phyloP scores from a whole-genome alignment of 2,888 invertebrate genomes.

The Hypercompe scribonia region DNA sequence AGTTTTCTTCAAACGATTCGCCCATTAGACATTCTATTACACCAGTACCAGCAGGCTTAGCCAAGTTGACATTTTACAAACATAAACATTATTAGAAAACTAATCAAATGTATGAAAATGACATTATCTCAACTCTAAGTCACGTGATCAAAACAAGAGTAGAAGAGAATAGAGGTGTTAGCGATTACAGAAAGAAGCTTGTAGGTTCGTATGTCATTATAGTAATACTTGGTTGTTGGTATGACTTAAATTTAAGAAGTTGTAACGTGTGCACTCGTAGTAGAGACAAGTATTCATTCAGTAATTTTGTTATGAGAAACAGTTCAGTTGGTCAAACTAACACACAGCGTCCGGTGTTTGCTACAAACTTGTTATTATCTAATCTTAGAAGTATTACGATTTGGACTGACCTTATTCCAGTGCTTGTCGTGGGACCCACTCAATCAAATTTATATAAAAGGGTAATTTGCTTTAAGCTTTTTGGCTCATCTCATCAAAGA shows the following conservation, averaged over 20 bases:
- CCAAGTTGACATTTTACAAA: too few species aligned
- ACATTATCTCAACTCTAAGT: too few species aligned
- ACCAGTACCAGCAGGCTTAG: slow-evolving; percentile 45
- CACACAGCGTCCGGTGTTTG: slow-evolving; percentile 9
- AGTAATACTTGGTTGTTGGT: background rate
- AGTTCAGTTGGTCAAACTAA: slow-evolving; percentile 42
- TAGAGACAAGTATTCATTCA: slow-evolving; percentile 2
- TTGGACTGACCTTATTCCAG: slow-evolving; percentile 6
- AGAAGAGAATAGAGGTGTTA: too few species aligned
- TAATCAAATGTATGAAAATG: too few species aligned
- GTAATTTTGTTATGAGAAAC: slow-evolving; percentile 44
- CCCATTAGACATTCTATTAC: slow-evolving; percentile 80
- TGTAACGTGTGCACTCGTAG: background rate
- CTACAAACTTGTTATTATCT: slow-evolving; percentile 6
- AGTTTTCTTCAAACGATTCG: slow-evolving; percentile 83
- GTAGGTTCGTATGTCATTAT: slow-evolving; percentile 30
- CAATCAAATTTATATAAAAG: background rate
- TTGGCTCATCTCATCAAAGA: background rate
- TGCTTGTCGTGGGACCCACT: background rate
- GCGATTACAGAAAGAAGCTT: too few species aligned
- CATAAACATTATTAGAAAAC: too few species aligned
- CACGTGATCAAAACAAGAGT: too few species aligned
- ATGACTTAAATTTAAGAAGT: background rate
- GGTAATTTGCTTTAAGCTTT: background rate
- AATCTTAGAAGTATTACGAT: background rate